Evolutionary conservation across 2,797 vertebrate genomes (phyloP), one percentile per base, ranked within the genome.

Genomic region (Poliocrania exsul): DNA sequence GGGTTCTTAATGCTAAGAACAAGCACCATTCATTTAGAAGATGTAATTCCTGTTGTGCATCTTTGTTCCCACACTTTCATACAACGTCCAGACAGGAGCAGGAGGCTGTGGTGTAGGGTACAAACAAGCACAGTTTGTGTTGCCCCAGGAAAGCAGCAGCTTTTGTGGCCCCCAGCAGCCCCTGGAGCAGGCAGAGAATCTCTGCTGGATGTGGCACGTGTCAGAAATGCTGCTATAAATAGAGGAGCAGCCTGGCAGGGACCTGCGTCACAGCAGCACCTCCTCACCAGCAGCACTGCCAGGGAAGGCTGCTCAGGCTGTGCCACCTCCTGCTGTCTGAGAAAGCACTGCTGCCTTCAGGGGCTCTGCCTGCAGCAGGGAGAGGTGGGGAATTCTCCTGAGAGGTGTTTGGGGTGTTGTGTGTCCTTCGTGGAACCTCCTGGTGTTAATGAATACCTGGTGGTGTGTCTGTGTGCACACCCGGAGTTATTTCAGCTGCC

Each of bases 221-320:
- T 90, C 81, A 87, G 84, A 53, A 90, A 35, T 62, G 23, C 4
- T 66, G 58, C 92, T 92, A 85, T 85, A 94, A 96, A 95, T 91
- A 95, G 91, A 40, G 69, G 40, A 70, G 20, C 33, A 21, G 70
- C 78, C 94, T 87, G 87, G 81, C 86, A 94, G 92, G 79, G 67
- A 44, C 31, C 28, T 92, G 91, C 35, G 23, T 94, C 93, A 87
- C 75, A 60, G 92, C 75, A 73, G 91, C 66, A 79, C 50, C 88
- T 88, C 38, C 80, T 38, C 61, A 37, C 53, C 73, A 84, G 74
- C 60, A 23, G 5, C 16, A 2, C 37, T 86, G 96, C 91, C 89
- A 62, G 25, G 84, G 73, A 71, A 29, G 20, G 31, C 21, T 46
- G 37, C 31, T 73, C 71, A 73, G 60, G 6, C 80, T 81, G 65